Percentiles rank a stretch among this genome's conserved stretches.
These are phyloP conservation scores for Notamacropus eugenii DNA, from an alignment of 2,797 vertebrate species.

Conservation along the genomic window DNA sequence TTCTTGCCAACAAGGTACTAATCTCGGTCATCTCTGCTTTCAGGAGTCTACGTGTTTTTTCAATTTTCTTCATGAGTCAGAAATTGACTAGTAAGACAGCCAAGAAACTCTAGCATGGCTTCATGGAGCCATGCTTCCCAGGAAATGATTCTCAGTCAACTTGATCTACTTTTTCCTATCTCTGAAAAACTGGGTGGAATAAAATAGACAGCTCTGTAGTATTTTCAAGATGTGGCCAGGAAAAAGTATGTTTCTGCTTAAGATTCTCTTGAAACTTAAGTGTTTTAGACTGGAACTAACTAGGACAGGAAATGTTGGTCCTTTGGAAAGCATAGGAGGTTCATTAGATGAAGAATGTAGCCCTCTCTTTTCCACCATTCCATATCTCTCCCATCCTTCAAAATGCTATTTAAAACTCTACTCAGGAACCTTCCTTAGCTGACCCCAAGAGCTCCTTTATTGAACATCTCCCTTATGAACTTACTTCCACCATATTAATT, in stretches of 20 bases:
- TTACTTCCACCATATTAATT: background rate
- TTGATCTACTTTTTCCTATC: background rate
- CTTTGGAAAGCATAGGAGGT: slow-evolving; percentile 7
- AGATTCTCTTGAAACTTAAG: background rate
- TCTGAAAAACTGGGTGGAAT: background rate
- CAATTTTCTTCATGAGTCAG: background rate
- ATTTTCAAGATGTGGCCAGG: background rate
- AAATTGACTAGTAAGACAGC: background rate
- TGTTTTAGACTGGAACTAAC: background rate
- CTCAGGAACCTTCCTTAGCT: slow-evolving; percentile 19
- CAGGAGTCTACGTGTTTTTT: background rate
- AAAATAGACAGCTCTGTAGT: background rate
- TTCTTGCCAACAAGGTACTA: too few species aligned
- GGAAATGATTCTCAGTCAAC: background rate
- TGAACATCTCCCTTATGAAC: background rate
- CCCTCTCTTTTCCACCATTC: background rate
- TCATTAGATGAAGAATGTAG: background rate
- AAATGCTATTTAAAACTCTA: slow-evolving; percentile 13
- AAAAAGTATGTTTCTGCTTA: background rate
- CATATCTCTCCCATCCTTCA: background rate
- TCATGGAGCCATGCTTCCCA: background rate
- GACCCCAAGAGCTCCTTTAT: background rate
- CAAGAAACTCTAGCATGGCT: background rate
- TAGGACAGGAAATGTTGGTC: background rate
- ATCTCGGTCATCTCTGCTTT: background rate